Percentiles rank a stretch among this genome's conserved stretches.
phyloP scores from a whole-genome alignment of 2,113 vertebrate genomes.

The Turnix velox region DNA sequence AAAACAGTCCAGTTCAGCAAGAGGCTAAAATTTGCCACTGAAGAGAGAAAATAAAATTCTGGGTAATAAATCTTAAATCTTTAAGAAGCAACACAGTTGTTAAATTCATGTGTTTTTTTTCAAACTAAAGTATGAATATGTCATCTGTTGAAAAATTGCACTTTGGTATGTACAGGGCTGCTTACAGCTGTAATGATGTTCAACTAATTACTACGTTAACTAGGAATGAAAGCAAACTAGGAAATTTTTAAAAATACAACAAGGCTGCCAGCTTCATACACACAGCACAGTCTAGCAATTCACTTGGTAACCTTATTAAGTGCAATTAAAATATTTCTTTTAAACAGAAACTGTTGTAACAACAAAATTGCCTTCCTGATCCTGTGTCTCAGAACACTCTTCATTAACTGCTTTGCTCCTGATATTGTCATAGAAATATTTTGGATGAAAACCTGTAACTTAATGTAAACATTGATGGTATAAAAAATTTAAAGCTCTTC shows the following conservation, averaged over 20 bases:
- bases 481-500: neutral
- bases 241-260: neutral
- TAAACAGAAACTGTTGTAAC: neutral
- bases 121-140: neutral
- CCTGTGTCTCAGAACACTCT: neutral
- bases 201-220: neutral
- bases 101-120: neutral
- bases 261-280: neutral
- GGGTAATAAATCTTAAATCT: neutral
- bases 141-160: neutral
- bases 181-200: neutral
- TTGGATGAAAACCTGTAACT: neutral
- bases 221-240: conserved; percentile 10
- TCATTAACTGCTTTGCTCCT: neutral
- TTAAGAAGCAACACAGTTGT: neutral
- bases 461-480: neutral
- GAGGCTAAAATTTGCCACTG: neutral
- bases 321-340: neutral
- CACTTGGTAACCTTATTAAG: neutral
- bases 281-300: neutral
- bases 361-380: conserved; percentile 3
- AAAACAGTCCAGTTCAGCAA: neutral
- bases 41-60: neutral
- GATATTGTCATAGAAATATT: neutral
- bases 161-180: neutral